Evolutionary conservation across 2,888 invertebrate genomes (phyloP).

Genomic region (Himalopsyche anomala): DNA sequence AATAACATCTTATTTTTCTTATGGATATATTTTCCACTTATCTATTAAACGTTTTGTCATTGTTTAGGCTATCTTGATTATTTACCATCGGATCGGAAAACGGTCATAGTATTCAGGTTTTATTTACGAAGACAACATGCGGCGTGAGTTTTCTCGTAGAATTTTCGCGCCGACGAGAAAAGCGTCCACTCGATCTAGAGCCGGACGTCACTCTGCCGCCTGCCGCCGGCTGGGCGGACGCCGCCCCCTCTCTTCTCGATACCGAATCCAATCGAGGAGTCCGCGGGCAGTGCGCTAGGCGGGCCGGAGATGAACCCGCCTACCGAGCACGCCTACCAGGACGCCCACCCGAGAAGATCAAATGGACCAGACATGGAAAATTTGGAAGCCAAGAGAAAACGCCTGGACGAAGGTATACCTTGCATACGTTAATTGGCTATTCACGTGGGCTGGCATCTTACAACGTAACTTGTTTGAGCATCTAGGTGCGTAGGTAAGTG

Average conservation of each 20-base stretch:
- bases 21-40: slow-evolving; percentile 31
- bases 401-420: slow-evolving; percentile 23
- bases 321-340: slow-evolving; percentile 59
- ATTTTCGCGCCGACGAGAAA: slow-evolving; percentile 35
- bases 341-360: slow-evolving; percentile 44
- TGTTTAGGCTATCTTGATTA: neutral
- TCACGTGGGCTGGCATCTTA: slow-evolving; percentile 48
- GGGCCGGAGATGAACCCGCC: slow-evolving; percentile 44
- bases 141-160: slow-evolving; percentile 27
- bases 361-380: slow-evolving; percentile 53
- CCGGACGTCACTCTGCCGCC: slow-evolving; percentile 55
- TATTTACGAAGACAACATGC: slow-evolving; percentile 29
- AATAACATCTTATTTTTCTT: neutral
- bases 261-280: slow-evolving; percentile 50
- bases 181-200: slow-evolving; percentile 53
- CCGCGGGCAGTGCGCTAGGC: slow-evolving; percentile 48
- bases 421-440: slow-evolving; percentile 56
- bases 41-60: neutral
- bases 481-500: neutral
- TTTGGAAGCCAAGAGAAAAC: slow-evolving; percentile 40
- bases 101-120: neutral
- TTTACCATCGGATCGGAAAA: neutral
- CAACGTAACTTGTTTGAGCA: slow-evolving; percentile 41
- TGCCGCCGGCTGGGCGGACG: slow-evolving; percentile 54
- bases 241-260: slow-evolving; percentile 55